Evolutionary conservation across 2,888 invertebrate genomes (phyloP).

Genomic region (Odontothrips loti): DNA sequence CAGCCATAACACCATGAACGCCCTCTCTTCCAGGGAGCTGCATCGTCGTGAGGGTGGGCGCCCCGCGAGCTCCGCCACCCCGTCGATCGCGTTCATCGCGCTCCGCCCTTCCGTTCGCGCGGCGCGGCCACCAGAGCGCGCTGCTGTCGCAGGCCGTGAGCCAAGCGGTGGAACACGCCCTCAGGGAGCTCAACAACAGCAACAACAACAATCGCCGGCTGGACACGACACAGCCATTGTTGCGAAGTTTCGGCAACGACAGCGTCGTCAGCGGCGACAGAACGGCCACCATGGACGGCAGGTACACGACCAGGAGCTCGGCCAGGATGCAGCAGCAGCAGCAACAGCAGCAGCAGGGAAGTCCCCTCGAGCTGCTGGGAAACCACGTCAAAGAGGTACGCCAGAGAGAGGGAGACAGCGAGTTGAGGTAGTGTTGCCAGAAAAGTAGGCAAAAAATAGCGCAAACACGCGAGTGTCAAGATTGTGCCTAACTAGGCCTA

Average conservation of each 20-base stretch:
- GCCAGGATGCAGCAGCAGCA: background rate
- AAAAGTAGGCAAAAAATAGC: too few species aligned
- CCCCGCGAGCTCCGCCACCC: background rate
- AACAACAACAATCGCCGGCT: background rate
- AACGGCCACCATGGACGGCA: background rate
- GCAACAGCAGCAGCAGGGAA: background rate
- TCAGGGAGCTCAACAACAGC: background rate
- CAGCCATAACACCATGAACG: too few species aligned
- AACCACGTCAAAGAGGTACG: too few species aligned
- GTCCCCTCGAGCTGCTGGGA: too few species aligned
- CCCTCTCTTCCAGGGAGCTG: background rate
- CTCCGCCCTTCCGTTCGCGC: background rate
- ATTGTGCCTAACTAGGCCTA: too few species aligned
- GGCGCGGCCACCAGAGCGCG: conserved; percentile 8
- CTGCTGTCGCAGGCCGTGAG: conserved; percentile 12
- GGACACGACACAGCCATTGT: background rate
- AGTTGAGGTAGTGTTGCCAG: too few species aligned
- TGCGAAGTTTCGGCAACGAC: background rate
- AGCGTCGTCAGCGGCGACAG: background rate
- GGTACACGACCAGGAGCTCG: background rate
- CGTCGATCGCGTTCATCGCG: background rate
- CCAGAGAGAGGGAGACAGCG: too few species aligned
- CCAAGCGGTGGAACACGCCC: background rate
- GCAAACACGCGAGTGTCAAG: too few species aligned
- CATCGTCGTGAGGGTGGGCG: background rate